Evolutionary conservation across 2,797 vertebrate genomes (phyloP).

Genomic region (Coluber constrictor): DNA sequence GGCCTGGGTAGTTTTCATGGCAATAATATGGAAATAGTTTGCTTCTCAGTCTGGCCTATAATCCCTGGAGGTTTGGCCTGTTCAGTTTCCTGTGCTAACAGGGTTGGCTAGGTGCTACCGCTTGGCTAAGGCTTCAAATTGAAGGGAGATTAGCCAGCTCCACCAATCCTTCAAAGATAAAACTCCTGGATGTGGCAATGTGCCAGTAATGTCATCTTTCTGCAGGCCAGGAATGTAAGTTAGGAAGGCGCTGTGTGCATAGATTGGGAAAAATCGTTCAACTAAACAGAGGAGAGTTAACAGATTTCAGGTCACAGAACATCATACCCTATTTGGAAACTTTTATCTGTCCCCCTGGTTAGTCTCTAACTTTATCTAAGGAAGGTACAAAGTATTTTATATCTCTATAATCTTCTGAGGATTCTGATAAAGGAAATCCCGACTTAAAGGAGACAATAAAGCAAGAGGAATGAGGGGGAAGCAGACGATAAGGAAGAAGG

Average conservation of each 20-base stretch:
- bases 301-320: not conserved
- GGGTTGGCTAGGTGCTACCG: not conserved
- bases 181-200: not conserved
- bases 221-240: not conserved
- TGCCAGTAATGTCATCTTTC: not conserved
- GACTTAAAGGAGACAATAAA: not conserved
- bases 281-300: too few species aligned
- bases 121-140: not conserved
- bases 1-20: not conserved
- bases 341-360: not conserved
- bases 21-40: not conserved
- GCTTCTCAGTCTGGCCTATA: not conserved
- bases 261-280: not conserved
- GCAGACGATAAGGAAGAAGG: not conserved
- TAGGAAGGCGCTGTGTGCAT: not conserved
- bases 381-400: not conserved
- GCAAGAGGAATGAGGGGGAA: not conserved
- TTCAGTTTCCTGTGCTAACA: not conserved
- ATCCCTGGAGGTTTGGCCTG: not conserved
- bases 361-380: not conserved
- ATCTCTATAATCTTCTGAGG: not conserved
- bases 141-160: not conserved
- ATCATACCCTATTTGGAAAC: not conserved
- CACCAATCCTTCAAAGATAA: not conserved
- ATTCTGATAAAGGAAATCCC: not conserved